Percentiles rank a stretch among this genome's conserved stretches.
Evolutionary conservation across 2,113 vertebrate genomes (phyloP).

Genomic region (Urocynchramus pylzowi): DNA sequence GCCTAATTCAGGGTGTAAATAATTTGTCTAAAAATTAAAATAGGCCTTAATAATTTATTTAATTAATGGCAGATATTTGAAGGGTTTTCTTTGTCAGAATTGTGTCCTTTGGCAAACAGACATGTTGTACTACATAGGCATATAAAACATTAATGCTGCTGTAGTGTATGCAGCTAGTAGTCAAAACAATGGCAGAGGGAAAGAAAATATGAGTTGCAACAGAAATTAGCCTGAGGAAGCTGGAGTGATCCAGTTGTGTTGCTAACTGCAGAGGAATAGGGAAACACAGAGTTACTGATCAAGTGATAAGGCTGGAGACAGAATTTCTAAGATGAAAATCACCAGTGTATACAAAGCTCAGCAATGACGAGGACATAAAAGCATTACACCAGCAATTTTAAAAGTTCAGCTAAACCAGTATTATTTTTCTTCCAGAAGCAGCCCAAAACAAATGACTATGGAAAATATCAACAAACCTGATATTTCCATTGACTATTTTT

Average conservation of each 20-base stretch:
- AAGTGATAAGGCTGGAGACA: neutral
- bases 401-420: neutral
- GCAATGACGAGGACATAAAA: neutral
- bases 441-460: neutral
- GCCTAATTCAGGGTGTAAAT: neutral
- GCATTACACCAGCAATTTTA: neutral
- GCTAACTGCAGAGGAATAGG: neutral
- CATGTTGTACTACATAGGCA: neutral
- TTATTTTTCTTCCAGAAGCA: neutral
- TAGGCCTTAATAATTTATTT: neutral
- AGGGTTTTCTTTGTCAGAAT: neutral
- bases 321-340: neutral
- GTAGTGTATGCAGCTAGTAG: neutral
- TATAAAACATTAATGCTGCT: neutral
- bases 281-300: neutral
- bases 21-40: neutral
- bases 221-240: neutral
- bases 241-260: neutral
- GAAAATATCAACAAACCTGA: neutral
- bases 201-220: neutral
- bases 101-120: neutral
- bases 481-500: neutral
- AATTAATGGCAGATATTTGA: neutral
- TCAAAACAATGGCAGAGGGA: neutral
- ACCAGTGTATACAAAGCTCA: neutral